Evolutionary conservation across 2,888 invertebrate species (phyloP), one percentile per base, ranked within the genome.

Genomic region (Dasysyrphus albostriatus): DNA sequence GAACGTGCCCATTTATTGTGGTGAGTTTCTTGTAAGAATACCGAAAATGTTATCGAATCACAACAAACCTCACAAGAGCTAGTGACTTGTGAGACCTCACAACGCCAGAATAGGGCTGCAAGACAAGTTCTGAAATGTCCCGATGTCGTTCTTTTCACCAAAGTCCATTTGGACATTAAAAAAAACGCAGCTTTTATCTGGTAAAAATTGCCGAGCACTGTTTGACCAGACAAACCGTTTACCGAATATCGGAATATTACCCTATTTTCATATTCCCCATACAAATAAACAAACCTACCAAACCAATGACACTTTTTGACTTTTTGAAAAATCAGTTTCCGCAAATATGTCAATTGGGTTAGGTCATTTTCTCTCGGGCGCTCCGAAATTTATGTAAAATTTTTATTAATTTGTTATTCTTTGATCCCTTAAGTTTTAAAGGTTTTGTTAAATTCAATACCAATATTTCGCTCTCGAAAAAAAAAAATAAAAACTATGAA

Each of bases 311-410:
- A 70, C 2, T n/a, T 78, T 72, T 56, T 81, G 74, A 75, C 74
- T 69, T 39, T 42, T 54, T 39, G 49, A 32, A 29, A 49, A 69
- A 37, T 70, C 39, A 74, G 47, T 78, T 83, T 61, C 61, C 69
- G 77, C 74, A 78, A 85, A 78, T 80, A 81, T 78, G 82, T 78
- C 77, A 77, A 19, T 76, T 54, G 44, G 19, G 58, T 16, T 58
- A 16, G 72, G 51, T 58, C 63, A 34, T 16, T 19, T 49, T 73
- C 12, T 58, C 3, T 7, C 67, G 47, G 67, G 59, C 47, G 29
- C 44, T 65, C 47, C 67, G 44, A 58, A 78, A 42, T 87, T 83
- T n/a, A 42, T 79, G 70, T 78, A 78, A 75, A 67, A 34, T 67
- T 59, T 39, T 4, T 14, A 61, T 37, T 61, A 54, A 56, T 75